Base-by-base conservation (phyloP, 2,888 invertebrate genomes). In the Antheraea assamensis region DNA sequence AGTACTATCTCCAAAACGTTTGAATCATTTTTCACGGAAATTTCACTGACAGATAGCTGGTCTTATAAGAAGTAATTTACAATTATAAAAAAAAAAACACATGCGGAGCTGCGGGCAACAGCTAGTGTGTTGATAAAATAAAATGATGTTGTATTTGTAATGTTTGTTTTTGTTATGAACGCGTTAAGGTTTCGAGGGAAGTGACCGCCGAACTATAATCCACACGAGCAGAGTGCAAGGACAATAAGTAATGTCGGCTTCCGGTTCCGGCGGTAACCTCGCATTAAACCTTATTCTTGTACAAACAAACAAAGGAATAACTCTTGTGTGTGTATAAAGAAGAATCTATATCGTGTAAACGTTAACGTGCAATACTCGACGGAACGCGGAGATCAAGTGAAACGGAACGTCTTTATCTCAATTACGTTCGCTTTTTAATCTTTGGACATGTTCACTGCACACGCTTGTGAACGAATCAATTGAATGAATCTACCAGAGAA, bases 361-460 rank as follows among this genome's bases (percentile, higher is more conserved):
- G 84, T 86, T 85, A 84, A 58, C 82, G 91, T 90, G 90, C 91
- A 90, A 90, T 89, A 90, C 84, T 84, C 84, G 83, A 83, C 80
- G 83, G 84, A 81, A 84, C 81, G 78, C 42, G 42, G 42, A 42
- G 85, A 77, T 82, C 85, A 86, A 85, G 87, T 87, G 83, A 86
- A 86, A 86, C 75, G 84, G 77, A 81, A 76, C 74, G 76, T 73
- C 75, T 76, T 74, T 76, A 72, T 74, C n/a, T n/a, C 21, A 35
- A n/a, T 68, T 68, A 35, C 68, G n/a, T 68, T 68, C 74, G 71
- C 21, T 75, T 73, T 68, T 73, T 70, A 72, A 74, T 72, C 24
- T 58, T 85, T 85, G 82, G 82, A 81, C 75, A 81, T 84, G 81
- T 84, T 87, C 83, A 85, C 83, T 81, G 78, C 27, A 15, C 84